Evolutionary conservation across 2,888 invertebrate genomes (phyloP).

Genomic region (Cerastoderma edule): DNA sequence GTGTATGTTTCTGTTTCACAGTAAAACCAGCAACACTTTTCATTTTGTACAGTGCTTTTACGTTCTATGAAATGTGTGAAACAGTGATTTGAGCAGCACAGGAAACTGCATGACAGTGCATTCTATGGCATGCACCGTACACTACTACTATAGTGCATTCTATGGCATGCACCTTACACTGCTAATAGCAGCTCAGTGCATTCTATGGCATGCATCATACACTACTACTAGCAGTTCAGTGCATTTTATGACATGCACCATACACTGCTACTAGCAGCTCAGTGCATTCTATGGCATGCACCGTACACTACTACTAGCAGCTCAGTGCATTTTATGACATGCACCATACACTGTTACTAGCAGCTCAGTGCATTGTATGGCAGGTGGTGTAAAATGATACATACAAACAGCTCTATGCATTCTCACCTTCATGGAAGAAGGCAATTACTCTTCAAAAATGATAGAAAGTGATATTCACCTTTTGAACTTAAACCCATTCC

Average conservation of each 20-base stretch:
- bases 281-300: neutral
- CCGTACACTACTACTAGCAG: no score
- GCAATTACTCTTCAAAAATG: neutral
- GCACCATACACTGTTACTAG: neutral
- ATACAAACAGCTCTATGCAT: neutral
- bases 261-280: neutral
- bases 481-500: no score
- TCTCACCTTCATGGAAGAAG: neutral
- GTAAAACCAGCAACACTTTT: no score
- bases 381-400: neutral
- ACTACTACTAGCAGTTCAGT: neutral
- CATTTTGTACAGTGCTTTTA: no score
- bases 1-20: no score
- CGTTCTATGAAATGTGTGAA: conserved; percentile 79
- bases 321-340: neutral
- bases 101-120: neutral
- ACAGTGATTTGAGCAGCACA: conserved; percentile 2
- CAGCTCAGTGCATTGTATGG: neutral
- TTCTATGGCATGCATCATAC: neutral
- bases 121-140: no score
- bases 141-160: neutral
- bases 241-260: neutral
- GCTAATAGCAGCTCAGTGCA: neutral
- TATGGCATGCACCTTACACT: neutral
- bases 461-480: neutral